Evolutionary conservation across 2,113 vertebrate species (phyloP).

Genomic region (Oryzias curvinotus): DNA sequence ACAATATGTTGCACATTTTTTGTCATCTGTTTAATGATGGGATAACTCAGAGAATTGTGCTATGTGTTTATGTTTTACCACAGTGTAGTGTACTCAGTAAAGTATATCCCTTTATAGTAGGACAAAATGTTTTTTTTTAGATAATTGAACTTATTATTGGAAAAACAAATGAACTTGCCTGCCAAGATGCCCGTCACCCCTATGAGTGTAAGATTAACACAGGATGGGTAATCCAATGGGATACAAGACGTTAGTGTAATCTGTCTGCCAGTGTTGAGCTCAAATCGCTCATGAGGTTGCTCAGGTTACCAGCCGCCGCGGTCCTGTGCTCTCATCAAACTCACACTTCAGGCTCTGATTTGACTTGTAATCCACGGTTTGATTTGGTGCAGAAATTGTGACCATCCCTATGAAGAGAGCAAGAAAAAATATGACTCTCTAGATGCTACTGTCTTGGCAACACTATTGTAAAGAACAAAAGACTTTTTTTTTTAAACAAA

Average conservation of each 20-base stretch:
- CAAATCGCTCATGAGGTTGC: rapidly evolving
- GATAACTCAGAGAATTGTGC: too few species aligned
- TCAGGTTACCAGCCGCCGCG: conserved; percentile 29
- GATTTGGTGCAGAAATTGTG: not conserved
- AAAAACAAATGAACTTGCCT: conserved; percentile 44
- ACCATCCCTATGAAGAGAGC: conserved; percentile 58
- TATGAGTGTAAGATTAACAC: not conserved
- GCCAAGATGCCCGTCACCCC: conserved; percentile 45
- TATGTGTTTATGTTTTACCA: too few species aligned
- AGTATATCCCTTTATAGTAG: too few species aligned
- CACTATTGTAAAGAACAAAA: too few species aligned
- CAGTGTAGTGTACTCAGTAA: too few species aligned
- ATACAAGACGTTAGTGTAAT: rapidly evolving
- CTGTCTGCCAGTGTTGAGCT: conserved; percentile 18
- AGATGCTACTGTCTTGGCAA: too few species aligned
- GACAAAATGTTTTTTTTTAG: too few species aligned
- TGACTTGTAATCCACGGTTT: conserved; percentile 25
- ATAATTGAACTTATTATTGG: not conserved
- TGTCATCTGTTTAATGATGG: too few species aligned
- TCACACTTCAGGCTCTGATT: conserved; percentile 21
- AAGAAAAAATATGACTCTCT: not conserved
- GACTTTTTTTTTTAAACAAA: too few species aligned
- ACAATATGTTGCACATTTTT: too few species aligned
- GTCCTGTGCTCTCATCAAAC: not conserved
- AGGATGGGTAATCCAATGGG: not conserved